These are phyloP conservation scores for Epizoanthus illoricatus DNA, from an alignment of 92 coral and sea anemone species.

Conservation along the genomic window DNA sequence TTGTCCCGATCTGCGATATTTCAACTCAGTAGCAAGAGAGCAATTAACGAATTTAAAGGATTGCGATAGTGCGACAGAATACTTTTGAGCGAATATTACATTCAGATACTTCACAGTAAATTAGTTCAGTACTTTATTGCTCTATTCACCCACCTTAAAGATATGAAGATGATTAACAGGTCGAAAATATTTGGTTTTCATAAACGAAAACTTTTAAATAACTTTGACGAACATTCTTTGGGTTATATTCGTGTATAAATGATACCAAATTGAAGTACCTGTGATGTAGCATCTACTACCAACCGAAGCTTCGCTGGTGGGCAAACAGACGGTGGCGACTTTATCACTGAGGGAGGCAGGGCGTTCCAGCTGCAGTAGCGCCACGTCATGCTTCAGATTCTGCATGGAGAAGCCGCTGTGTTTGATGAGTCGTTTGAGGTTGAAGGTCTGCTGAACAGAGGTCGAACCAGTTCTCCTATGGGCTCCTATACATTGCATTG, in stretches of 20 bases:
- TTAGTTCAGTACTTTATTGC: too few species aligned
- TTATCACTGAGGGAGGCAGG: slow-evolving; percentile 54
- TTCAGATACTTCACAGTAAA: too few species aligned
- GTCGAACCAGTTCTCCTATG: slow-evolving; percentile 62
- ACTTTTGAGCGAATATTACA: too few species aligned
- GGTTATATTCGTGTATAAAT: neutral
- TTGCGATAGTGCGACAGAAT: too few species aligned
- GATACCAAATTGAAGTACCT: slow-evolving; percentile 39
- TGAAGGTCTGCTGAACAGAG: slow-evolving; percentile 58
- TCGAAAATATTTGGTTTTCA: neutral
- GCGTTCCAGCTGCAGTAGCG: slow-evolving; percentile 64
- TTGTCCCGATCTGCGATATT: too few species aligned
- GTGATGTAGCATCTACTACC: slow-evolving; percentile 71
- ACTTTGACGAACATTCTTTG: too few species aligned
- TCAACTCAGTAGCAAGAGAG: too few species aligned
- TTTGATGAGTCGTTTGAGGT: slow-evolving; percentile 47
- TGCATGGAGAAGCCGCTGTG: slow-evolving; percentile 67
- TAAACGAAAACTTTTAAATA: neutral
- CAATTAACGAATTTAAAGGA: too few species aligned
- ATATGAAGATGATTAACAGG: too few species aligned
- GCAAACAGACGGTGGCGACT: slow-evolving; percentile 67
- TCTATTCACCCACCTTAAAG: too few species aligned
- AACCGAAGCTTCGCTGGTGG: slow-evolving; percentile 50
- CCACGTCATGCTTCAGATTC: slow-evolving; percentile 67
- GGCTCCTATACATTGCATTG: slow-evolving; percentile 47